These are phyloP conservation scores for Machimus atricapillus DNA, from an alignment of 2,888 invertebrate genomes.

Conservation along the genomic window DNA sequence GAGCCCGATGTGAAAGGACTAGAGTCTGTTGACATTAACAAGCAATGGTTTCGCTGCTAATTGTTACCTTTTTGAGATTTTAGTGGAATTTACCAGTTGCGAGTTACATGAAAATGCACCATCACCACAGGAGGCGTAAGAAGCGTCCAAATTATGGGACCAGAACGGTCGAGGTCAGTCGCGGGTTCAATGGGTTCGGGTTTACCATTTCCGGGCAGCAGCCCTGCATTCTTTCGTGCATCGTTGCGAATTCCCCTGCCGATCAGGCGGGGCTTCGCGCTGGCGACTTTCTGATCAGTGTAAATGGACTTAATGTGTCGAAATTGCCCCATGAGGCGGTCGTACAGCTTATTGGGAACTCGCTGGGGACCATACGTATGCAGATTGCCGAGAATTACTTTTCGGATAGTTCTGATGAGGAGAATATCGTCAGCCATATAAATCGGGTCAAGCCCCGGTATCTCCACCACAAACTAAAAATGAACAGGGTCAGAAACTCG, in stretches of 20 bases:
- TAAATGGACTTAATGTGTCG: constrained; percentile 91
- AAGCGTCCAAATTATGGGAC: constrained; percentile 70
- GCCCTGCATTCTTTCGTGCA: constrained; percentile 93
- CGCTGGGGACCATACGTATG: constrained; percentile 81
- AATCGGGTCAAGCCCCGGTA: constrained; percentile 60
- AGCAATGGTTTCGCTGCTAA: background rate
- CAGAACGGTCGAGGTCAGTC: constrained; percentile 76
- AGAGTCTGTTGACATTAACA: background rate
- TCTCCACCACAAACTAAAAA: constrained; percentile 65
- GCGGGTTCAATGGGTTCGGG: constrained; percentile 92
- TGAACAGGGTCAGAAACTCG: constrained; percentile 67
- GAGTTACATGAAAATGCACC: constrained; percentile 47
- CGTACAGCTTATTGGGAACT: constrained; percentile 87
- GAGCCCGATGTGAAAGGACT: background rate
- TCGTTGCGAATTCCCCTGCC: constrained; percentile 88
- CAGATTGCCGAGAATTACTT: constrained; percentile 88
- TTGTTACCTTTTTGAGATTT: background rate
- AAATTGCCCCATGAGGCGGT: constrained; percentile 93
- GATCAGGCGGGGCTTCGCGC: constrained; percentile 88
- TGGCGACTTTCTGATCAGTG: constrained; percentile 91
- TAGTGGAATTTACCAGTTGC: background rate
- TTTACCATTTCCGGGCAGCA: constrained; percentile 97
- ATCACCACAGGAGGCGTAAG: constrained; percentile 66
- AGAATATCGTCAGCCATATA: constrained; percentile 65
- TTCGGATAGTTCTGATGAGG: constrained; percentile 85